Evolutionary conservation across 1,140 invertebrate species (phyloP).

Genomic region (Babylonia areolata): DNA sequence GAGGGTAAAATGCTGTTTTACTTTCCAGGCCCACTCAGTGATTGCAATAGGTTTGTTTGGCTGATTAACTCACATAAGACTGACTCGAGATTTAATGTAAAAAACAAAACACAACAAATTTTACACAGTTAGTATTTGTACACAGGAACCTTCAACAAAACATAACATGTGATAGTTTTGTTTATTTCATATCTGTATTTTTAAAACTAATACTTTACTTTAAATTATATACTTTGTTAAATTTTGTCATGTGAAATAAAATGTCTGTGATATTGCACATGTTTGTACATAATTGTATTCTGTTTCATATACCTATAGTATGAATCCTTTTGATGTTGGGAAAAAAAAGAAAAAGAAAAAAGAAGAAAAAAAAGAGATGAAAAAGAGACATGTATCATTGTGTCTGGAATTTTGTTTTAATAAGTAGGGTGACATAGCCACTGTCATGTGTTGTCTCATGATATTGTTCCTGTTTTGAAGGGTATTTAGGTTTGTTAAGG

Average conservation of each 20-base stretch:
- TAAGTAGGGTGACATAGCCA: background rate
- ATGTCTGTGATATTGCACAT: slow-evolving; percentile 1
- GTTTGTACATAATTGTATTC: background rate
- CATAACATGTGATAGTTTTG: background rate
- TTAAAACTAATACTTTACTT: background rate
- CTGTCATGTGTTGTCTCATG: no score
- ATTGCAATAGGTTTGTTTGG: no score
- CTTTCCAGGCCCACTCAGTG: no score
- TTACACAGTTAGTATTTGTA: background rate
- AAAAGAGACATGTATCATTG: background rate
- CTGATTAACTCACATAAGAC: no score
- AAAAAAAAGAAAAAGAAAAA: background rate
- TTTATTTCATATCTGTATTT: background rate
- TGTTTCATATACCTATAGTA: background rate
- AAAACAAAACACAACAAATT: no score
- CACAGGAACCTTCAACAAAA: no score
- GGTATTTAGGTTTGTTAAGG: no score
- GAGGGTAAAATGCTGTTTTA: no score
- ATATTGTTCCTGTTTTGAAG: no score
- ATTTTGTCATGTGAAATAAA: background rate
- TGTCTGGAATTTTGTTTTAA: background rate
- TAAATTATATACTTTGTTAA: background rate
- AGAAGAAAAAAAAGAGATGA: background rate
- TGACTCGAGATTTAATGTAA: no score
- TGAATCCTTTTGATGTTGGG: background rate